phyloP scores from a whole-genome alignment of 2,888 invertebrate genomes.

The Lasioglossum figueresi region DNA sequence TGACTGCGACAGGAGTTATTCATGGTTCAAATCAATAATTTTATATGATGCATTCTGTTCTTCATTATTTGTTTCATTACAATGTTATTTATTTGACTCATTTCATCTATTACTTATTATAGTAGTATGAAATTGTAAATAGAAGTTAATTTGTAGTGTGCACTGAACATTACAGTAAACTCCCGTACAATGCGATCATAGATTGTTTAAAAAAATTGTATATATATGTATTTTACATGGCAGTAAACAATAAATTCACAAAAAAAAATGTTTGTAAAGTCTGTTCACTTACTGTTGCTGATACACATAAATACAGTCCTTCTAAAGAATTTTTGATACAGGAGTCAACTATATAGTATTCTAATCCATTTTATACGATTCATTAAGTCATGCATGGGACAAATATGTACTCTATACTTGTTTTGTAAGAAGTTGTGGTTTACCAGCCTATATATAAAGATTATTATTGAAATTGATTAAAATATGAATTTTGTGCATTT shows the following conservation, averaged over 20 bases:
- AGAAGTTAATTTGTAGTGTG: neutral
- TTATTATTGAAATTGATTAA: neutral
- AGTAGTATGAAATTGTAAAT: neutral
- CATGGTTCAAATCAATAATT: neutral
- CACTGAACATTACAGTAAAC: neutral
- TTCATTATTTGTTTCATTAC: neutral
- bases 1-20: neutral
- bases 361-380: neutral
- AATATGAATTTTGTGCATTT: neutral
- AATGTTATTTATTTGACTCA: neutral
- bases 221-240: too few relatives aligned
- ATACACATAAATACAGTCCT: too few relatives aligned
- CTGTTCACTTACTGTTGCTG: too few relatives aligned
- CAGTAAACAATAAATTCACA: too few relatives aligned
- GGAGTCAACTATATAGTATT: neutral
- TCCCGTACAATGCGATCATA: too few relatives aligned
- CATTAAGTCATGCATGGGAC: neutral
- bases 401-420: neutral
- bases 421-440: neutral
- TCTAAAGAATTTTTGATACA: too few relatives aligned
- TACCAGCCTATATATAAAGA: neutral
- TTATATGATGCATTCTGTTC: neutral
- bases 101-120: neutral
- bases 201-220: too few relatives aligned
- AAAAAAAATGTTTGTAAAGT: too few relatives aligned